A percentile compares a stretch with the other conserved stretches of the same genome.
Evolutionary conservation across 2,888 invertebrate species (phyloP).

Genomic region (Netelia melanura): DNA sequence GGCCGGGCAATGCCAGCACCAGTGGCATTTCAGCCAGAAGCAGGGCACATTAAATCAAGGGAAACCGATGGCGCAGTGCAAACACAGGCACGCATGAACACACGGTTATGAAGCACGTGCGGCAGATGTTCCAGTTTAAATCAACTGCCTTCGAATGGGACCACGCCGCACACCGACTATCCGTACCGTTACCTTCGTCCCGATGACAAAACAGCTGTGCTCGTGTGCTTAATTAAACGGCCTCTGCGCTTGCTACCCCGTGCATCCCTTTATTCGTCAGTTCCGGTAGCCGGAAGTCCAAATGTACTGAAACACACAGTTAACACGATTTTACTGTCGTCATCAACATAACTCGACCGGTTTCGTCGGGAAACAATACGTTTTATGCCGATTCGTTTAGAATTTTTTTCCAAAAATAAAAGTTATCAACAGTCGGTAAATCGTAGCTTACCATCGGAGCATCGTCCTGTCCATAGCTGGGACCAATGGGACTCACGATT

Average conservation of each 20-base stretch:
- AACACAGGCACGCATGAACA: conserved; percentile 15
- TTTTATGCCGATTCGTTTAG: too few relatives aligned
- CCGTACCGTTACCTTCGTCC: conserved; percentile 62
- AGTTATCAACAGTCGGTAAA: too few relatives aligned
- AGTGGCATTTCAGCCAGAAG: conserved; percentile 37
- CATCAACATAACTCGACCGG: too few relatives aligned
- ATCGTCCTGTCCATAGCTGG: too few relatives aligned
- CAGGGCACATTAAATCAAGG: conserved; percentile 75
- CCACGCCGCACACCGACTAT: conserved; percentile 74
- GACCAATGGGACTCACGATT: too few relatives aligned
- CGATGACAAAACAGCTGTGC: conserved; percentile 80
- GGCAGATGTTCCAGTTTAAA: conserved; percentile 82
- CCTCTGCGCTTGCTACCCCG: conserved; percentile 10
- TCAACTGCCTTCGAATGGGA: conserved; percentile 79
- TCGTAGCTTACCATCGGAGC: too few relatives aligned
- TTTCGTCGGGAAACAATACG: too few relatives aligned
- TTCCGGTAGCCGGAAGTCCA: too few relatives aligned
- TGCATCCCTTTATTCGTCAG: too few relatives aligned
- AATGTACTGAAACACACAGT: too few relatives aligned
- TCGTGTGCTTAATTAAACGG: conserved; percentile 79
- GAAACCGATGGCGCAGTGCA: conserved; percentile 65
- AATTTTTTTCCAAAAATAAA: too few relatives aligned
- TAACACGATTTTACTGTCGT: too few relatives aligned
- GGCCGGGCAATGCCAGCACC: conserved; percentile 38
- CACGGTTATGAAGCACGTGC: conserved; percentile 74